Evolutionary conservation across 2,888 invertebrate genomes (phyloP), one percentile per base, ranked within the genome.

Genomic region (Platynereis dumerilii): DNA sequence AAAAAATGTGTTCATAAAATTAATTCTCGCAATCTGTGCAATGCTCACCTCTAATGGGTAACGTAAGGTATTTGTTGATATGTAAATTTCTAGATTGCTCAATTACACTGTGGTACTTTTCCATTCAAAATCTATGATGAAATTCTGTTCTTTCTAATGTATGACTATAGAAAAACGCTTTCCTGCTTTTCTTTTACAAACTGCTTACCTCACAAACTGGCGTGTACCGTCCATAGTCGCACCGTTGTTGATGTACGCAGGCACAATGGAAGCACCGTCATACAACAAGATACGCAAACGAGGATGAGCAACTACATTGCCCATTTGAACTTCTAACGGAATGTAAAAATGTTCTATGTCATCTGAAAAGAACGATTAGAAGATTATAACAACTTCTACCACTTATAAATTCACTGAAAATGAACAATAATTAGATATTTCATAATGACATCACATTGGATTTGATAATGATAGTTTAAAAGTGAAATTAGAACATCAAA

Each of bases 281-380:
- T 75, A 75, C 70, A 80, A 72, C 69, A 68, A 74, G 64, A 78
- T 74, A 71, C 66, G 70, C 72, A 76, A 78, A 59, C 74, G 72
- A 28, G 78, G 79, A 68, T 83, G 80, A 24, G 67, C 60, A 48
- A 81, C 69, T 34, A 64, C 64, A 73, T 69, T 54, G 53, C 77
- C 77, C 28, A 59, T 60, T 17, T 71, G 66, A n/a, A 69, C 71
- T 58, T 83, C 83, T 73, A 83, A 76, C 68, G 80, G 77, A 74
- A 83, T 79, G 68, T 75, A 70, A 72, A 80, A 75, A 70, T 78
- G 76, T 39, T 75, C 75, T 69, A 78, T 75, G 63, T 74, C 72
- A 69, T 77, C 83, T 82, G 79, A 66, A 56, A 57, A 27, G n/a
- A 34, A 34, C 34, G 34, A 34, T 34, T 34, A 34, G 7, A 34